phyloP scores from a whole-genome alignment of 2,797 vertebrate species.

The Hylomyscus alleni region DNA sequence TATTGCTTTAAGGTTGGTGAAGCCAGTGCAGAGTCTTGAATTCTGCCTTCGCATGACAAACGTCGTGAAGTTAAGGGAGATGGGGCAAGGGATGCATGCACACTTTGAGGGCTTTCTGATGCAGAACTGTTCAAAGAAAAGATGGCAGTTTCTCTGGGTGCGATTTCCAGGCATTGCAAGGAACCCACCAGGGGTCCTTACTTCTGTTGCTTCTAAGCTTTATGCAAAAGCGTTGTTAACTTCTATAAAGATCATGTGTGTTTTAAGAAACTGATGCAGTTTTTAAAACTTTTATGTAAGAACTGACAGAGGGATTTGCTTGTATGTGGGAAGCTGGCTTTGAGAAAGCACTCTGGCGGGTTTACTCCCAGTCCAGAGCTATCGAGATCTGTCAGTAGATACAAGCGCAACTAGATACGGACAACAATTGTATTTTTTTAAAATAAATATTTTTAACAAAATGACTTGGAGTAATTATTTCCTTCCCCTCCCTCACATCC shows the following conservation, averaged over 20 bases:
- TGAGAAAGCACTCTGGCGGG: conserved; percentile 88
- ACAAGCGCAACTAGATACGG: conserved; percentile 88
- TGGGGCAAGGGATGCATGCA: conserved; percentile 33
- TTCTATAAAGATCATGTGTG: conserved; percentile 83
- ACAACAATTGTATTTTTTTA: conserved; percentile 92
- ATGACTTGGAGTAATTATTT: conserved; percentile 60
- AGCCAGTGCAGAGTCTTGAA: not conserved
- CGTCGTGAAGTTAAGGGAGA: not conserved
- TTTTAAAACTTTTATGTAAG: conserved; percentile 87
- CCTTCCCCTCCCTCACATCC: not conserved
- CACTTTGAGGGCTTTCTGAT: conserved; percentile 72
- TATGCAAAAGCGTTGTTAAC: conserved; percentile 85
- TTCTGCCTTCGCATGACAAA: conserved; percentile 30
- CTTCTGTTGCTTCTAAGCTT: conserved; percentile 85
- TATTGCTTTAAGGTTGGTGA: conserved; percentile 63
- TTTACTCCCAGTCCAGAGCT: conserved; percentile 86
- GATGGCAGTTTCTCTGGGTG: conserved; percentile 33
- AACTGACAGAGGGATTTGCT: conserved; percentile 89
- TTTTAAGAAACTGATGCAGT: conserved; percentile 83
- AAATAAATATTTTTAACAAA: conserved; percentile 92
- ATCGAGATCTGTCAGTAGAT: conserved; percentile 87
- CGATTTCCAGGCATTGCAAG: conserved; percentile 65
- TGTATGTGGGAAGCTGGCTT: conserved; percentile 88
- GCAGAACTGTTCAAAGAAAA: conserved; percentile 66
- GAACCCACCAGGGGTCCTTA: conserved; percentile 84